phyloP scores from a whole-genome alignment of 1,140 invertebrate genomes.

The Mylabris phalerata region DNA sequence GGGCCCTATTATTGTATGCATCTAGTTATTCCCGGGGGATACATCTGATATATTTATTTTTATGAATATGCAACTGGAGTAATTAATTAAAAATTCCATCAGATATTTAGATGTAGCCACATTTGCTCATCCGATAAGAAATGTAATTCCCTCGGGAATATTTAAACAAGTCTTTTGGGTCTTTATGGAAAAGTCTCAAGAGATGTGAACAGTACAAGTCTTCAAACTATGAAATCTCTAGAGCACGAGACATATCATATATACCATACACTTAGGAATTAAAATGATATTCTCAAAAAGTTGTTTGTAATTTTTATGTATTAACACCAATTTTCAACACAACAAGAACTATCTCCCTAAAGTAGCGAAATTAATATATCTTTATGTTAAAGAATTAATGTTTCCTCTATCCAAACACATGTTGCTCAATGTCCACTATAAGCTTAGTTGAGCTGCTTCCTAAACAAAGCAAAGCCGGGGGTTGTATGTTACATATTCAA shows the following conservation, averaged over 20 bases:
- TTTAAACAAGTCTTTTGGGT: slow-evolving; percentile 38
- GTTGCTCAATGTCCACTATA: slow-evolving; percentile 37
- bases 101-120: slow-evolving; percentile 2
- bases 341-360: too few relatives aligned
- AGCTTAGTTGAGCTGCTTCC: slow-evolving; percentile 37
- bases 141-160: slow-evolving; percentile 41
- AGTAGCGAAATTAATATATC: neutral
- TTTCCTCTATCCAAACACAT: slow-evolving; percentile 37
- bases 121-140: slow-evolving; percentile 27
- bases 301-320: too few relatives aligned
- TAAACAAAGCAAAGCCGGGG: slow-evolving; percentile 35
- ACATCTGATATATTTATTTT: neutral
- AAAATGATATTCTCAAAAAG: slow-evolving; percentile 18
- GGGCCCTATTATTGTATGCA: slow-evolving; percentile 19
- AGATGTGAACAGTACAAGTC: slow-evolving; percentile 12
- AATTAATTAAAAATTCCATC: slow-evolving; percentile 19
- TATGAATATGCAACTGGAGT: slow-evolving; percentile 25
- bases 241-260: neutral
- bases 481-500: slow-evolving; percentile 47
- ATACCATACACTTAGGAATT: slow-evolving; percentile 25
- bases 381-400: slow-evolving; percentile 23
- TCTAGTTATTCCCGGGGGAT: slow-evolving; percentile 22
- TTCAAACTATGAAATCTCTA: slow-evolving; percentile 9
- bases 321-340: too few relatives aligned
- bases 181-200: slow-evolving; percentile 22